Evolutionary conservation across 1,140 invertebrate species (phyloP).

Genomic region (Penaeus chinensis): DNA sequence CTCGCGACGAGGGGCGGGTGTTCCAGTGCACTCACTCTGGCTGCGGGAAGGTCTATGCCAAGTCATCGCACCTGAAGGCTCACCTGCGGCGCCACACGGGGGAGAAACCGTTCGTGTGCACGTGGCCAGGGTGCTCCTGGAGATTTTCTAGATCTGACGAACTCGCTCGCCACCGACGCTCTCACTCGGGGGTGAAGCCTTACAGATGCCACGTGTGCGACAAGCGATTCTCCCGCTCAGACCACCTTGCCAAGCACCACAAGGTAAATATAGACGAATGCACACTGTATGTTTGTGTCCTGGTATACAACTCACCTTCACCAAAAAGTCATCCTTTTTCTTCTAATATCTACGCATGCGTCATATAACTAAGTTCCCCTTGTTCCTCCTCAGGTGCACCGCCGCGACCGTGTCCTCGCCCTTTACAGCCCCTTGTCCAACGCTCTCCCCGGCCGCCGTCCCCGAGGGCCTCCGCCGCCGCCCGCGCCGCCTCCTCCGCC

Average conservation of each 20-base stretch:
- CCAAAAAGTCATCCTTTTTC: background rate
- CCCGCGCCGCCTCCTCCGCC: slow-evolving; percentile 1
- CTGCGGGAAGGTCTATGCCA: slow-evolving; percentile 83
- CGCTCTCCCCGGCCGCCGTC: slow-evolving; percentile 36
- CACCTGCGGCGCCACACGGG: slow-evolving; percentile 93
- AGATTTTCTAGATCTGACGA: slow-evolving; percentile 94
- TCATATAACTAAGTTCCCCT: background rate
- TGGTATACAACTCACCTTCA: background rate
- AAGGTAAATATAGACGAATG: slow-evolving; percentile 73
- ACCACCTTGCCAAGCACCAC: slow-evolving; percentile 89
- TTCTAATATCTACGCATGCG: background rate
- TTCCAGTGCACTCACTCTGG: slow-evolving; percentile 76
- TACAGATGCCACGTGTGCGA: slow-evolving; percentile 86
- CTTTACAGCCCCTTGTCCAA: slow-evolving; percentile 49
- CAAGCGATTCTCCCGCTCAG: slow-evolving; percentile 88
- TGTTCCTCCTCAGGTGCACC: slow-evolving; percentile 47
- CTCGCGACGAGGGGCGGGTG: slow-evolving; percentile 70
- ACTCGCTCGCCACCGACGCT: slow-evolving; percentile 83
- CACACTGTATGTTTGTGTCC: background rate
- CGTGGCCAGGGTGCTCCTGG: slow-evolving; percentile 93
- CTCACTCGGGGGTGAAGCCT: slow-evolving; percentile 87
- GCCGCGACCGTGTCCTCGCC: slow-evolving; percentile 54
- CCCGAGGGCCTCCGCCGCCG: slow-evolving; percentile 28
- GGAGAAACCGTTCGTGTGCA: slow-evolving; percentile 92
- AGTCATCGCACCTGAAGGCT: slow-evolving; percentile 91